A percentile compares a stretch with the other conserved stretches of the same genome.
Conservation (phyloP, 2,113 vertebrate genomes). For the Leucosticte australis region DNA sequence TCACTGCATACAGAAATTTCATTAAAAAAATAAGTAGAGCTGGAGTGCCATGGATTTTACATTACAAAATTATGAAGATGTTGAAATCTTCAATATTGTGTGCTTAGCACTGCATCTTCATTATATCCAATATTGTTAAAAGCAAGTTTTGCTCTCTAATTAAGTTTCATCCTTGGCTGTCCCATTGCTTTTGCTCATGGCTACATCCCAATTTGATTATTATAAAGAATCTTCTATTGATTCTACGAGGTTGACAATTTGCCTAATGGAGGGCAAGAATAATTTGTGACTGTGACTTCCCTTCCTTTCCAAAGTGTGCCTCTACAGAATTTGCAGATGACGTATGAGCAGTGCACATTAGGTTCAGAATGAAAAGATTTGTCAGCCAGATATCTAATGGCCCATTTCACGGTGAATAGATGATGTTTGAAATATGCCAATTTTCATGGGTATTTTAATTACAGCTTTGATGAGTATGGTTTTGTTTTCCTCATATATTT, state of each 20-base stretch:
- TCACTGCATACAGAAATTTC: background rate
- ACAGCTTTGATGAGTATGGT: background rate
- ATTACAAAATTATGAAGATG: background rate
- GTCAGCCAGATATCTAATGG: conserved; percentile 38
- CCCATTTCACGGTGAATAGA: background rate
- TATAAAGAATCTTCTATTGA: conserved; percentile 36
- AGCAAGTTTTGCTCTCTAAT: conserved; percentile 28
- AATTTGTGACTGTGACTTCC: conserved; percentile 16
- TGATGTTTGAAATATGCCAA: background rate
- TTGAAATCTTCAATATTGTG: background rate
- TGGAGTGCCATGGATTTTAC: background rate
- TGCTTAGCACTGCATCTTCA: background rate
- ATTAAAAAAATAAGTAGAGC: background rate
- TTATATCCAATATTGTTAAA: background rate
- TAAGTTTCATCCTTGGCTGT: conserved; percentile 1
- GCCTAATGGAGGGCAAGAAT: conserved; percentile 59
- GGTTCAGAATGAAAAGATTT: conserved; percentile 29
- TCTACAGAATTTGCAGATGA: conserved; percentile 39
- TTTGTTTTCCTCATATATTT: conserved; percentile 20
- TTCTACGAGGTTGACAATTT: conserved; percentile 47
- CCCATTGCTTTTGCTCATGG: conserved; percentile 19
- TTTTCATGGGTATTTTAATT: conserved; percentile 42
- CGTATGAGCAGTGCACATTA: background rate
- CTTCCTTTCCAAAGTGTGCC: conserved; percentile 31
- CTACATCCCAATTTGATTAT: conserved; percentile 6